Evolutionary conservation across 1,140 invertebrate species (phyloP), one percentile per base, ranked within the genome.

Genomic region (Halictus rubicundus): DNA sequence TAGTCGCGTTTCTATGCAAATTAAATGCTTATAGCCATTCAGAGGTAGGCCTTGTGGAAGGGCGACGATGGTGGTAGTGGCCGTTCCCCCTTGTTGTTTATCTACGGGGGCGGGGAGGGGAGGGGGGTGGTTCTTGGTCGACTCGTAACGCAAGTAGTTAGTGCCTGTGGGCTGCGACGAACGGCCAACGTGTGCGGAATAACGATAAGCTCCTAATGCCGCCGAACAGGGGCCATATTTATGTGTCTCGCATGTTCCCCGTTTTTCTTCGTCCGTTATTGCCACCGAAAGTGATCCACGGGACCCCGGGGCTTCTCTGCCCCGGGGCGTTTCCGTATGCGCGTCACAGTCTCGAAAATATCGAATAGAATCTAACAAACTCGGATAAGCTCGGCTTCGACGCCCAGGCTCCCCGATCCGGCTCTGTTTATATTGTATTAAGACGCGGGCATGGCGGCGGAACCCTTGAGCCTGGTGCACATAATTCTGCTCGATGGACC

Each of bases 1-100:
- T 90, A 87, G 89, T 89, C 84, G 88, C 86, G 86, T 90, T 90
- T 90, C 87, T 89, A 90, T 90, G 89, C 89, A 90, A 90, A 90
- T 90, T 86, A 83, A 83, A 88, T 89, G 88, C 89, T 90, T 86
- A 89, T 83, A 87, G 87, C 87, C 80, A 89, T 90, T 84, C 83
- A 80, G 80, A 80, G 83, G 83, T 82, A 76, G 80, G 78, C 77
- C 69, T 52, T 57, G 82, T 69, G 25, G 80, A 68, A 71, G 65
- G 87, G 60, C 65, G 77, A 76, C 49, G 73, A 84, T 74, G 59
- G 76, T 49, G 68, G 27, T 46, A n/a, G 78, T 83, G 74, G 73
- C 63, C 84, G 76, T 78, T 83, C 63, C 78, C 73, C 84, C 81
- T 71, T 63, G 83, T 89, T 90, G 88, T 90, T 90, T 90, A 89